Conservation (phyloP, 2,888 invertebrate genomes). For the Myopa testacea region DNA sequence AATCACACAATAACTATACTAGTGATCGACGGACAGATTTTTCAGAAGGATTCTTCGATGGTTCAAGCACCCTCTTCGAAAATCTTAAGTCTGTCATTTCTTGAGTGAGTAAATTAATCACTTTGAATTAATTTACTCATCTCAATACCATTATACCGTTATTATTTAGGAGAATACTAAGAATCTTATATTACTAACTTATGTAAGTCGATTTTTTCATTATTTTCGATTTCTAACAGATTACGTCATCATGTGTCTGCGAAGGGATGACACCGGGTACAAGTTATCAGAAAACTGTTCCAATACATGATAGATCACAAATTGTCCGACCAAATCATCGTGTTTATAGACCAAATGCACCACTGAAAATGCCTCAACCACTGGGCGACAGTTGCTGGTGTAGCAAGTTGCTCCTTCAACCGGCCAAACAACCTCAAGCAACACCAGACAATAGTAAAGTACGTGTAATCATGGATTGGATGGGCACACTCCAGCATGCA, state of each 20-base stretch:
- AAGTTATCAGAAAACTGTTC: conserved; percentile 48
- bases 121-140: too few species aligned
- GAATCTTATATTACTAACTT: too few species aligned
- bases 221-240: conserved; percentile 46
- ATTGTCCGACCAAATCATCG: conserved; percentile 55
- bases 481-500: conserved; percentile 57
- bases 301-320: conserved; percentile 50
- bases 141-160: too few species aligned
- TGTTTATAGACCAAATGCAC: background rate
- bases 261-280: conserved; percentile 58
- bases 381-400: conserved; percentile 66
- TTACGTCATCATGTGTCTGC: conserved; percentile 61
- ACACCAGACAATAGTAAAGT: conserved; percentile 56
- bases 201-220: background rate
- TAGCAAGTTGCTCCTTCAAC: conserved; percentile 64
- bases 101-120: too few species aligned
- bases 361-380: conserved; percentile 43
- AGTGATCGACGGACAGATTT: too few species aligned
- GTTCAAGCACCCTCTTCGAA: too few species aligned
- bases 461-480: conserved; percentile 60
- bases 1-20: too few species aligned
- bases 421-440: conserved; percentile 60
- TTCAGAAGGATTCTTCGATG: too few species aligned
- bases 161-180: too few species aligned
- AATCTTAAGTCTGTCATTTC: too few species aligned